phyloP scores from a whole-genome alignment of 2,113 vertebrate species.

The Lathamus discolor region DNA sequence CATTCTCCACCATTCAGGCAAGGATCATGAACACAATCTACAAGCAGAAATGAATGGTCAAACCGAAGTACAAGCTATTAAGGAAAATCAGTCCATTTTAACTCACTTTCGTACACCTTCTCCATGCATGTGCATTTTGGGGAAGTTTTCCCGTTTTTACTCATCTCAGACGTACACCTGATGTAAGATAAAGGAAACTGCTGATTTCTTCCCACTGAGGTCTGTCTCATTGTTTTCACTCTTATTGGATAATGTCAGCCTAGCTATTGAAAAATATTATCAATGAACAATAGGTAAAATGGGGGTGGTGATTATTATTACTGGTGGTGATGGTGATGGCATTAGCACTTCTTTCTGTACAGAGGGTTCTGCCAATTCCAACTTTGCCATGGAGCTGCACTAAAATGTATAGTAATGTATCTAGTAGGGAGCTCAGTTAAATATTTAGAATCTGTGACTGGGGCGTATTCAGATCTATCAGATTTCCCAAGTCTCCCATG shows the following conservation, averaged over 20 bases:
- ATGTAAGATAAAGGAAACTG: background rate
- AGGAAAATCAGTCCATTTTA: background rate
- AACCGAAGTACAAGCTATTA: background rate
- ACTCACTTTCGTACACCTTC: background rate
- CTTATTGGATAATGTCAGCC: background rate
- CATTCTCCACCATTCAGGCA: slow-evolving; percentile 87
- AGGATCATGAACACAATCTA: slow-evolving; percentile 81
- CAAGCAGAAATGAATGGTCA: background rate
- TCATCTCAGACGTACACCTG: background rate
- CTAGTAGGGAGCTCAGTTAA: background rate
- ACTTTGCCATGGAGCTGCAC: background rate
- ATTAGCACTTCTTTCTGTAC: background rate
- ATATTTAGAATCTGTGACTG: background rate
- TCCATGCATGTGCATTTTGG: background rate
- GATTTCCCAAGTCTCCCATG: background rate
- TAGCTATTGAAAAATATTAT: background rate
- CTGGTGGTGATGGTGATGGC: background rate
- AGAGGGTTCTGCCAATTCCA: background rate
- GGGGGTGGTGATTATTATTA: background rate
- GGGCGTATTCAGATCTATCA: background rate
- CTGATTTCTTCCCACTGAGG: background rate
- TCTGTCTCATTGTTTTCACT: background rate
- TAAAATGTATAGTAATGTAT: background rate
- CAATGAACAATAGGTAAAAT: background rate
- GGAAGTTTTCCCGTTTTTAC: background rate